phyloP scores from a whole-genome alignment of 1,140 invertebrate genomes.

The Drosophila lacteicornis region DNA sequence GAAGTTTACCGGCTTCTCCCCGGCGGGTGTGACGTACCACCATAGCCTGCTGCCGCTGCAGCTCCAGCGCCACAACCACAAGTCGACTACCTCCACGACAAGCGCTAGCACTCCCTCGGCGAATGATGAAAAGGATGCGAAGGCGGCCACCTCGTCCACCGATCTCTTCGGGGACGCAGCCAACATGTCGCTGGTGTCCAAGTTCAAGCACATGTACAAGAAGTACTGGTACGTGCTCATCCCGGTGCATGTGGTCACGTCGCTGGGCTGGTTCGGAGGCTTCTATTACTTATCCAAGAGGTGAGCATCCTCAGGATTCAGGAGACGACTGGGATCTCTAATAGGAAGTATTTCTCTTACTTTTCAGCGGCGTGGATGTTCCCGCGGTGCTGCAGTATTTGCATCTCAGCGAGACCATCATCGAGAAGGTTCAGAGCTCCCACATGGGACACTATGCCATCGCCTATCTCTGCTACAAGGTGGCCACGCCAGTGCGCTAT shows the following conservation, averaged over 20 bases:
- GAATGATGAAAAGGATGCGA: constrained; percentile 47
- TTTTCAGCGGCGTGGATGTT: constrained; percentile 92
- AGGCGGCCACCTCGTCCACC: constrained; percentile 44
- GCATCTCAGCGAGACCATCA: constrained; percentile 91
- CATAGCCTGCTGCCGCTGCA: constrained; percentile 2
- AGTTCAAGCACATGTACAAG: constrained; percentile 95
- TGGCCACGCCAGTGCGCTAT: constrained; percentile 95
- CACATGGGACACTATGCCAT: constrained; percentile 94
- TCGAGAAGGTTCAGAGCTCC: constrained; percentile 90
- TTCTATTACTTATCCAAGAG: constrained; percentile 95
- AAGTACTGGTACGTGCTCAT: constrained; percentile 97
- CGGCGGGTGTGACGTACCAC: neutral
- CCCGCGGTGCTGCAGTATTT: constrained; percentile 90
- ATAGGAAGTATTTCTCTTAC: neutral
- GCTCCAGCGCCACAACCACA: constrained; percentile 14
- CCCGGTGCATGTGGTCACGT: constrained; percentile 95
- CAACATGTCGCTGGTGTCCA: constrained; percentile 88
- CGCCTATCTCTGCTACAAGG: constrained; percentile 95
- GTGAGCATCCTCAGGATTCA: constrained; percentile 85
- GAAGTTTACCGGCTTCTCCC: neutral
- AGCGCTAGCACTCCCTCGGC: constrained; percentile 1
- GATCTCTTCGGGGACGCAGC: constrained; percentile 79
- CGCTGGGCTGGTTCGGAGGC: constrained; percentile 92
- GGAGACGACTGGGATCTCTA: too few relatives aligned
- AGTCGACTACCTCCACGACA: constrained; percentile 8